These are phyloP conservation scores for Agonopterix heracliana DNA, from an alignment of 2,888 invertebrate genomes.

Conservation along the genomic window DNA sequence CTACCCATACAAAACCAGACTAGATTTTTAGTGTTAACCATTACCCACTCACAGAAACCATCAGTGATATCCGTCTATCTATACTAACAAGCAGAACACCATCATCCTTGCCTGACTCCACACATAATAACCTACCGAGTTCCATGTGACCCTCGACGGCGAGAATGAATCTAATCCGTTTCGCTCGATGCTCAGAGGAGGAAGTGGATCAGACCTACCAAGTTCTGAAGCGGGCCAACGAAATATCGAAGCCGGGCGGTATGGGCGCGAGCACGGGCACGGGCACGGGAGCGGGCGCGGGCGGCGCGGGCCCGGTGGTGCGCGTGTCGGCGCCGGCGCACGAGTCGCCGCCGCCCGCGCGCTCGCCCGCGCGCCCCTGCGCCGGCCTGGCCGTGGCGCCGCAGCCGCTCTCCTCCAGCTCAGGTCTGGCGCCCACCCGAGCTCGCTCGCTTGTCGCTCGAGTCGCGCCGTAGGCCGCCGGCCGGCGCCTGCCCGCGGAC, in stretches of 20 bases:
- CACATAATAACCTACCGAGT: conserved; percentile 20
- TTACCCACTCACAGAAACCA: conserved; percentile 7
- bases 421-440: conserved; percentile 77
- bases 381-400: conserved; percentile 79
- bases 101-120: conserved; percentile 18
- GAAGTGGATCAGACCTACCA: conserved; percentile 96
- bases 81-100: conserved; percentile 18
- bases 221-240: conserved; percentile 95
- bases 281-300: conserved; percentile 60
- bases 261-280: conserved; percentile 38
- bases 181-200: conserved; percentile 73
- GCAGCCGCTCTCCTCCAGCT: conserved; percentile 81
- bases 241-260: conserved; percentile 81
- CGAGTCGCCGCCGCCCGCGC: conserved; percentile 55
- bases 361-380: conserved; percentile 64
- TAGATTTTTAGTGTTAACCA: background rate
- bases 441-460: conserved; percentile 61
- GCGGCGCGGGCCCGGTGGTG: conserved; percentile 65
- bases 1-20: conserved; percentile 24
- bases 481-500: conserved; percentile 29
- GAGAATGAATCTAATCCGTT: conserved; percentile 54
- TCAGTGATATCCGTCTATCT: background rate
- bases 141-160: conserved; percentile 25
- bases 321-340: conserved; percentile 56
- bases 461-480: conserved; percentile 53